Conservation (phyloP, 1,140 invertebrate species). For the Bicyclus anynana region DNA sequence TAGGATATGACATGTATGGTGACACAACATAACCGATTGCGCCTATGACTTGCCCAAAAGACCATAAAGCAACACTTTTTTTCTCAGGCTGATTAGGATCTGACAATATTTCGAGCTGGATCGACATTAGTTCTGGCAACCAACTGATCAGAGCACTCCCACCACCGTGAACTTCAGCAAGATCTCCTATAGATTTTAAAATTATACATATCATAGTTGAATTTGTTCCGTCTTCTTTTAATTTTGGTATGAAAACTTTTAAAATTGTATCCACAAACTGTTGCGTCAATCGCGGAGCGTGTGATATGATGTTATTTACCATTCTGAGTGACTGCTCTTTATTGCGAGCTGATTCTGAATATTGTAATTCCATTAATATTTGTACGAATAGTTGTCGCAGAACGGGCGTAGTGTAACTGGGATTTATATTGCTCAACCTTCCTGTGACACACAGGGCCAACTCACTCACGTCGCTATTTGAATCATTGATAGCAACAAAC, state of each 20-base stretch:
- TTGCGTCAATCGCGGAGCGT: slow-evolving; percentile 94
- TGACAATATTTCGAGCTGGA: slow-evolving; percentile 94
- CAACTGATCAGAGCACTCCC: slow-evolving; percentile 92
- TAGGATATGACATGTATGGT: slow-evolving; percentile 96
- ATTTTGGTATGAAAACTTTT: slow-evolving; percentile 95
- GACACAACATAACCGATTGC: slow-evolving; percentile 95
- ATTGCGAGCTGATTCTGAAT: slow-evolving; percentile 95
- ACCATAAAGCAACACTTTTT: slow-evolving; percentile 95
- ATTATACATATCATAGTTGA: slow-evolving; percentile 95
- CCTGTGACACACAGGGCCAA: slow-evolving; percentile 94
- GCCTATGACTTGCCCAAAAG: slow-evolving; percentile 95
- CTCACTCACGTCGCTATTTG: slow-evolving; percentile 97
- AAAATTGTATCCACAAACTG: slow-evolving; percentile 98
- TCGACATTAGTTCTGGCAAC: slow-evolving; percentile 92
- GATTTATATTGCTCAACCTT: slow-evolving; percentile 95
- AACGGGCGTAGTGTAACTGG: slow-evolving; percentile 98
- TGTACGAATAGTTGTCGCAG: slow-evolving; percentile 95
- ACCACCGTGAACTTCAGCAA: slow-evolving; percentile 94
- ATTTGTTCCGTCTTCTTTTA: slow-evolving; percentile 93
- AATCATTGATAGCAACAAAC: slow-evolving; percentile 97
- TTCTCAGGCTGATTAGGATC: slow-evolving; percentile 96
- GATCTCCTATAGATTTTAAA: slow-evolving; percentile 94
- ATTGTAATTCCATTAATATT: slow-evolving; percentile 95
- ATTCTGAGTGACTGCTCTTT: slow-evolving; percentile 97
- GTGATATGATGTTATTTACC: slow-evolving; percentile 96